These are phyloP conservation scores for Megalops cyprinoides DNA, from an alignment of 2,797 vertebrate species.

Conservation along the genomic window DNA sequence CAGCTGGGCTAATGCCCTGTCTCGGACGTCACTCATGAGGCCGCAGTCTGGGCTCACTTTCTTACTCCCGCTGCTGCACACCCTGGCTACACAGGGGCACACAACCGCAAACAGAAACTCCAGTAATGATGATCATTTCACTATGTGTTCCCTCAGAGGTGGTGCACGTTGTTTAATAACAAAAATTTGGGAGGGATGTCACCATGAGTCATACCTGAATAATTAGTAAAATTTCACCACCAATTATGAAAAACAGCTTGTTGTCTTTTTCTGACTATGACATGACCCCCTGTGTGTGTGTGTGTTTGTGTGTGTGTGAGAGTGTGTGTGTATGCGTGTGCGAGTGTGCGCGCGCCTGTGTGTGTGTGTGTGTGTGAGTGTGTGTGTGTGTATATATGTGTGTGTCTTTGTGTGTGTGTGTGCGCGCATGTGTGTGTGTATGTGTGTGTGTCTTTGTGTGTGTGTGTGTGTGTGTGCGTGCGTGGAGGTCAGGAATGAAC, in stretches of 20 bases:
- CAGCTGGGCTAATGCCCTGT: constrained; percentile 14
- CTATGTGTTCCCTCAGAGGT: constrained; percentile 3
- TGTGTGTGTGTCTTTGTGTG: background rate
- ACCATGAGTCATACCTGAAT: background rate
- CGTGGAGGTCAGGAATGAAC: background rate
- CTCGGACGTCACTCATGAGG: background rate
- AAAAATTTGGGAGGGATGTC: background rate
- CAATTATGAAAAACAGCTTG: background rate
- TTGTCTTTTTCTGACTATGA: background rate
- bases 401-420: background rate
- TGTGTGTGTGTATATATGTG: background rate
- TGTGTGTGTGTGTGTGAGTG: too few species aligned
- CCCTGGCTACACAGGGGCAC: background rate
- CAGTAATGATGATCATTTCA: background rate
- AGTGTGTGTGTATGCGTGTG: background rate
- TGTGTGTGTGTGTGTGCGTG: background rate
- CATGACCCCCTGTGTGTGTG: too few species aligned
- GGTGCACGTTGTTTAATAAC: background rate
- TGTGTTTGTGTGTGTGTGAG: background rate
- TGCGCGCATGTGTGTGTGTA: background rate
- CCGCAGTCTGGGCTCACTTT: background rate
- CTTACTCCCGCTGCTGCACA: background rate
- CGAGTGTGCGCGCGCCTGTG: background rate
- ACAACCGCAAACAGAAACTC: background rate
- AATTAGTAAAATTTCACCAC: constrained; percentile 9